Evolutionary conservation across 2,888 invertebrate genomes (phyloP).

Genomic region (Apamea sordens): DNA sequence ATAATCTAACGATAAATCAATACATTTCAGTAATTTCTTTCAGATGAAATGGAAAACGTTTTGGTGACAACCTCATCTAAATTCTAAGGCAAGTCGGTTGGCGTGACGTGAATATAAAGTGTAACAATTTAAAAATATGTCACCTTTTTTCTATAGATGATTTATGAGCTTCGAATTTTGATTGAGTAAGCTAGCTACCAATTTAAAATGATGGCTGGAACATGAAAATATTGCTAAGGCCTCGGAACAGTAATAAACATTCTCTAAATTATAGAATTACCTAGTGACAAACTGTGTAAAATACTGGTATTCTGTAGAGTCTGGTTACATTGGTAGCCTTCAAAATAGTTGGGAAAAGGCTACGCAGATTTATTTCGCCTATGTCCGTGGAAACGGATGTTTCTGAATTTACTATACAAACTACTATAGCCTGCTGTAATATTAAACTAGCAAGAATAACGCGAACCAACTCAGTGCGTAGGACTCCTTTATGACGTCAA

Average conservation of each 20-base stretch:
- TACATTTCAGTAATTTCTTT: conserved; percentile 35
- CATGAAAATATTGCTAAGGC: not conserved
- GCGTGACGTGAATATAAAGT: conserved; percentile 50
- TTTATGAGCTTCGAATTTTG: conserved; percentile 47
- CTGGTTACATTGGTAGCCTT: too few relatives aligned
- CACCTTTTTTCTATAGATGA: conserved; percentile 50
- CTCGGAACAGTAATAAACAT: not conserved
- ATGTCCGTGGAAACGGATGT: too few relatives aligned
- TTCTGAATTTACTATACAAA: too few relatives aligned
- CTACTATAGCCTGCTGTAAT: too few relatives aligned
- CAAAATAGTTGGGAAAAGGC: too few relatives aligned
- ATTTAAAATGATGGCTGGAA: conserved; percentile 3
- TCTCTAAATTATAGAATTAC: too few relatives aligned
- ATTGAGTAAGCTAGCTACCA: conserved; percentile 23
- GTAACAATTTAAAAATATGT: conserved; percentile 51
- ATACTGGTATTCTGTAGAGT: too few relatives aligned
- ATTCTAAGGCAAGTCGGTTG: conserved; percentile 43
- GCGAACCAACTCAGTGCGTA: not conserved
- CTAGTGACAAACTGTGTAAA: too few relatives aligned
- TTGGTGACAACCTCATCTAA: conserved; percentile 54
- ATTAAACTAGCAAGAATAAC: not conserved
- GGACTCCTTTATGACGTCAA: conserved; percentile 18
- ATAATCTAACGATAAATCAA: conserved; percentile 34
- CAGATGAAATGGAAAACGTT: conserved; percentile 38
- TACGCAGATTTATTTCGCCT: too few relatives aligned